A percentile compares a stretch with the other conserved stretches of the same genome.
Evolutionary conservation across 2,797 vertebrate genomes (phyloP).

Genomic region (Zalophus californianus): DNA sequence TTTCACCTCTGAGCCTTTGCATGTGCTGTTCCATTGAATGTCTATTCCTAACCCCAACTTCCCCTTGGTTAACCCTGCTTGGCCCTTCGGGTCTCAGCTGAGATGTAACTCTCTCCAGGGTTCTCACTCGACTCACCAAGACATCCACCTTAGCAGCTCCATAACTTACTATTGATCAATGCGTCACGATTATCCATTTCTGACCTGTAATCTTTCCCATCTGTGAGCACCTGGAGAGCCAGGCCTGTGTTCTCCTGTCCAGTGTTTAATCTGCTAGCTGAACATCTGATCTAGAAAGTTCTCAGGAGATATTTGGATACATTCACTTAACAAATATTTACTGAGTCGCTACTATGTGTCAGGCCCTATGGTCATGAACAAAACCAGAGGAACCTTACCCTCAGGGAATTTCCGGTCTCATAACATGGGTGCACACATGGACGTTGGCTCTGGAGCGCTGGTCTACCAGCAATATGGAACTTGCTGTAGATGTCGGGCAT

Average conservation of each 20-base stretch:
- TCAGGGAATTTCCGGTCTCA: background rate
- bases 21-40: no score
- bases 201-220: background rate
- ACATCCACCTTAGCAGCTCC: background rate
- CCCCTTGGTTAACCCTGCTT: background rate
- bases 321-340: background rate
- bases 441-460: rapidly evolving
- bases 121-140: background rate
- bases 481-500: rapidly evolving
- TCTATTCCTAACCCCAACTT: background rate
- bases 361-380: rapidly evolving
- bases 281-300: background rate
- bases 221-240: background rate
- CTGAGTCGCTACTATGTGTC: background rate
- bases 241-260: background rate
- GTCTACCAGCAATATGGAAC: rapidly evolving
- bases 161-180: rapidly evolving
- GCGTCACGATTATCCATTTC: rapidly evolving
- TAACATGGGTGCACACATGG: background rate
- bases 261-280: background rate
- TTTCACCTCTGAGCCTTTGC: rapidly evolving
- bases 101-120: background rate
- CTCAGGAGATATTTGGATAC: background rate
- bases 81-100: background rate
- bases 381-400: background rate